Evolutionary conservation across 2,113 vertebrate species (phyloP), one percentile per base, ranked within the genome.

Genomic region (Marmota monax): DNA sequence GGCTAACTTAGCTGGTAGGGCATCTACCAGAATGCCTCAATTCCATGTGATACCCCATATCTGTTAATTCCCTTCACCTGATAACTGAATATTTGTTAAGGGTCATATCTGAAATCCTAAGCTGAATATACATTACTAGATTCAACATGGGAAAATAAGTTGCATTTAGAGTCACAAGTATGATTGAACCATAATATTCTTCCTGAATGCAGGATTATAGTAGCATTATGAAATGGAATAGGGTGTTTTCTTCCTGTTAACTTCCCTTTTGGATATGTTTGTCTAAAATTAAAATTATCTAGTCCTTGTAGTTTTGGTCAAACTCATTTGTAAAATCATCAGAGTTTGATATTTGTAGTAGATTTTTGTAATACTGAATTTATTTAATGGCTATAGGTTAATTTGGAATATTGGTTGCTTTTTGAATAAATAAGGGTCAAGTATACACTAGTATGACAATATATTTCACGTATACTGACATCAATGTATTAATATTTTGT

Each of bases 111-210:
- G 53, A 79, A 84, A 29, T 34, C 56, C 16, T 63, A 90, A 32
- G 80, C 18, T 80, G 82, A 94, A 51, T 58, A 69, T 10, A 88
- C 23, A 61, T 37, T 72, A 51, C 13, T 51, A 70, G 37, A 82
- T 85, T 91, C 23, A 91, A 48, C 7, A 65, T 61, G 16, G 18
- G 80, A 89, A 53, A 89, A 53, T 70, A 7, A 82, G 29, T 77
- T 94, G 27, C 69, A 77, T 92, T 94, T 90, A 87, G 27, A 92
- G 56, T 95, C 76, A 77, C 3, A 86, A 82, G 25, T 85, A 4
- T 58, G 34, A 84, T 7, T 84, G 39, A 14, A 72, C 5, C 79
- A 39, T 17, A 63, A 25, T 91, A 82, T 20, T 61, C 4, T 88
- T 89, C 58, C 61, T 88, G 53, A 72, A 72, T 84, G 56, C 25